phyloP scores from a whole-genome alignment of 2,113 vertebrate species.

The Scartelaos histophorus region DNA sequence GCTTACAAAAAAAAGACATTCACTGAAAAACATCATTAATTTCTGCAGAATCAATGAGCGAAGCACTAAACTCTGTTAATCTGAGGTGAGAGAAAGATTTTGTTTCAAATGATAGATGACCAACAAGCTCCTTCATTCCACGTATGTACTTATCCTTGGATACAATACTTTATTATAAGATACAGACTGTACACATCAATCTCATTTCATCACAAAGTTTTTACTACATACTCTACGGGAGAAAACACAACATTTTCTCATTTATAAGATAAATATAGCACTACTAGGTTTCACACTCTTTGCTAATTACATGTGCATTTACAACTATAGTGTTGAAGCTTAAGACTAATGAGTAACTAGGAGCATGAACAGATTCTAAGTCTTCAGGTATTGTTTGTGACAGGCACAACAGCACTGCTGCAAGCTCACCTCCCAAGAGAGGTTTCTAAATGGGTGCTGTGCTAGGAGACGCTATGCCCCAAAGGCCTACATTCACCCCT shows the following conservation, averaged over 20 bases:
- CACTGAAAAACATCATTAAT: too few relatives aligned
- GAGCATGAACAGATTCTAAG: neutral
- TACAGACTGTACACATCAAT: neutral
- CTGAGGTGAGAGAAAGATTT: too few relatives aligned
- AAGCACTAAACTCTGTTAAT: too few relatives aligned
- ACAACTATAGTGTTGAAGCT: neutral
- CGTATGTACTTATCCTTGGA: too few relatives aligned
- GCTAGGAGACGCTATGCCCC: slow-evolving; percentile 1
- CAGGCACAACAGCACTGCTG: slow-evolving; percentile 12
- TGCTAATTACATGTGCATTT: slow-evolving; percentile 12
- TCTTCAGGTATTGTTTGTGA: slow-evolving; percentile 9
- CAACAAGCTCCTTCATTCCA: too few relatives aligned
- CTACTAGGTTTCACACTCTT: neutral
- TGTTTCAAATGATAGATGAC: too few relatives aligned
- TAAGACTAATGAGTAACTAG: neutral
- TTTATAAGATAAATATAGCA: slow-evolving; percentile 4
- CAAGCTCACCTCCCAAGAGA: slow-evolving; percentile 21
- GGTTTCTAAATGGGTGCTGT: slow-evolving; percentile 3
- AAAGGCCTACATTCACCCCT: slow-evolving; percentile 31
- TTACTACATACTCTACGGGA: too few relatives aligned
- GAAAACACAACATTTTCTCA: slow-evolving; percentile 1
- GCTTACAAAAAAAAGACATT: too few relatives aligned
- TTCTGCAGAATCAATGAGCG: too few relatives aligned
- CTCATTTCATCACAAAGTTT: too few relatives aligned
- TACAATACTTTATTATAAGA: neutral